phyloP scores from a whole-genome alignment of 2,113 vertebrate species.

The Halichoeres trimaculatus region DNA sequence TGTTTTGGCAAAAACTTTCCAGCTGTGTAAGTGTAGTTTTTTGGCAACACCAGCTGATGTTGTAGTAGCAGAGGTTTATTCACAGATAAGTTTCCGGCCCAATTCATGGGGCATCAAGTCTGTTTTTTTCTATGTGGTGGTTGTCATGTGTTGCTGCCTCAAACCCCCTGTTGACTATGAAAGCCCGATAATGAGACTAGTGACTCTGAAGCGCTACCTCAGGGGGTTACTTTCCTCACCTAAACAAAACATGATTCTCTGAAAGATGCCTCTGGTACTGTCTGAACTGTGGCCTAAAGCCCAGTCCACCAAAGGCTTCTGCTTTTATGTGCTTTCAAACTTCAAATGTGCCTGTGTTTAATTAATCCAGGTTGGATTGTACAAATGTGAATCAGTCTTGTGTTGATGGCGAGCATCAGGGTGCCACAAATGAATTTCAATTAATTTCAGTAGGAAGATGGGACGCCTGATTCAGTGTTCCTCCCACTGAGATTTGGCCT shows the following conservation, averaged over 20 bases:
- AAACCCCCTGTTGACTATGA: background rate
- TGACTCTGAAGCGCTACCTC: background rate
- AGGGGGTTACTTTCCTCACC: constrained; percentile 4
- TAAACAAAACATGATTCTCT: background rate
- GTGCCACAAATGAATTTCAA: constrained; percentile 67
- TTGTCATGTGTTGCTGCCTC: background rate
- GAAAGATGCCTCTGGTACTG: background rate
- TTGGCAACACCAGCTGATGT: background rate
- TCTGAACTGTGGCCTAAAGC: background rate
- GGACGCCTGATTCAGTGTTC: constrained; percentile 54
- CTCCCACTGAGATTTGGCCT: constrained; percentile 74
- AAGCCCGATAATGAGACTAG: background rate
- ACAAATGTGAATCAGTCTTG: constrained; percentile 45
- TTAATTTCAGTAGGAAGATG: constrained; percentile 65
- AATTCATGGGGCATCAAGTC: too few relatives aligned
- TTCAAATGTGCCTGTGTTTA: constrained; percentile 23
- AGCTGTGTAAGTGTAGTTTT: background rate
- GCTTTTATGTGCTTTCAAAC: constrained; percentile 21
- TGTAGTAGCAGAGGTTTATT: background rate
- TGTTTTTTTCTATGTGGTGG: background rate
- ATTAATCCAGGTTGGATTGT: constrained; percentile 23
- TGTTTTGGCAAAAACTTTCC: background rate
- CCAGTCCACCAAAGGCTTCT: constrained; percentile 1
- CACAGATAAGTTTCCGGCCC: too few relatives aligned
- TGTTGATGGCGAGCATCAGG: constrained; percentile 60